These are phyloP conservation scores for Ictidomys tridecemlineatus DNA, from an alignment of 2,113 vertebrate species.

Conservation along the genomic window DNA sequence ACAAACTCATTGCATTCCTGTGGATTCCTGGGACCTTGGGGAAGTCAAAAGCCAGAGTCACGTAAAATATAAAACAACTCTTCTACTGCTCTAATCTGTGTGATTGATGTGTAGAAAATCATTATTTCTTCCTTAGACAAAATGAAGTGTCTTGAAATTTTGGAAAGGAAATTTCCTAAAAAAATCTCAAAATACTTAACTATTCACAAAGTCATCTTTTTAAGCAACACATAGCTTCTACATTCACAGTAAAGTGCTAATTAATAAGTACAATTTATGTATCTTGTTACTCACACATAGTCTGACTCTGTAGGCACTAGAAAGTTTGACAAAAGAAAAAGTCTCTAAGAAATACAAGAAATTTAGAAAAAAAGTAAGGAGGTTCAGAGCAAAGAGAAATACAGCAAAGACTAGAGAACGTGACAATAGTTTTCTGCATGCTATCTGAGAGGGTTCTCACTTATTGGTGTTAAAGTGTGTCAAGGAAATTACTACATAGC, in stretches of 20 bases:
- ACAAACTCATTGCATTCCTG: not conserved
- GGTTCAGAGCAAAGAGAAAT: not conserved
- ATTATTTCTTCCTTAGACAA: not conserved
- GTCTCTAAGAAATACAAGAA: not conserved
- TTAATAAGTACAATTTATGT: constrained; percentile 36
- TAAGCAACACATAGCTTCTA: not conserved
- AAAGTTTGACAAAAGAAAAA: not conserved
- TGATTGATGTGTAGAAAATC: not conserved
- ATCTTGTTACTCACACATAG: no score
- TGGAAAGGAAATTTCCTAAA: not conserved
- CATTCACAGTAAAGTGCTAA: constrained; percentile 25
- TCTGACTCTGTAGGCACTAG: not conserved
- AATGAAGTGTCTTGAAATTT: not conserved
- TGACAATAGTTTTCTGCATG: not conserved
- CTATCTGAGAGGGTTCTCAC: not conserved
- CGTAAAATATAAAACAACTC: not conserved
- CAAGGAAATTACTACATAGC: not conserved
- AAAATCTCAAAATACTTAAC: not conserved
- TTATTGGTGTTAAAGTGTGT: not conserved
- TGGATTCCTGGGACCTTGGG: not conserved
- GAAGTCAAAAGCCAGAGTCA: not conserved
- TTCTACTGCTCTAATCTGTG: not conserved
- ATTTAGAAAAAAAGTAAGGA: not conserved
- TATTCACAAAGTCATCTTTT: not conserved
- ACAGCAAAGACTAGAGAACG: not conserved